Conservation (phyloP, 1,140 invertebrate genomes). For the Sminthurides bifidus region DNA sequence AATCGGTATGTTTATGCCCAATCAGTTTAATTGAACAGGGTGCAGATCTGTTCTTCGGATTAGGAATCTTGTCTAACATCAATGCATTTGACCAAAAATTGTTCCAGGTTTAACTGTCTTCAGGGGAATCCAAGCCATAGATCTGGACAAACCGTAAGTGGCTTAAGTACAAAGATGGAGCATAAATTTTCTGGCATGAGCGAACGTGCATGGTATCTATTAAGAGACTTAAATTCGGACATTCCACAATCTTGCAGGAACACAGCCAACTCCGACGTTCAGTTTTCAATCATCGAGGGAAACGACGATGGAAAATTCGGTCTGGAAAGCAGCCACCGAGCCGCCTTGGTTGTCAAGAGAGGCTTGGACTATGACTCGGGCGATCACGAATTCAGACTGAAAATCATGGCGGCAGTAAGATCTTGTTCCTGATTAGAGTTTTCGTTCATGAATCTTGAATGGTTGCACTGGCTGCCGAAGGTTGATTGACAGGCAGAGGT, state of each 20-base stretch:
- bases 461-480: too few relatives aligned
- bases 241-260: conserved; percentile 37
- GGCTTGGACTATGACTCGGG: conserved; percentile 66
- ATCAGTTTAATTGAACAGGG: too few relatives aligned
- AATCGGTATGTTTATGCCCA: conserved; percentile 48
- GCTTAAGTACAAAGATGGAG: too few relatives aligned
- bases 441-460: too few relatives aligned
- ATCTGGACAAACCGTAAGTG: conserved; percentile 40
- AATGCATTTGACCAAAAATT: too few relatives aligned
- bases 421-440: not conserved
- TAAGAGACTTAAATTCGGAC: conserved; percentile 50
- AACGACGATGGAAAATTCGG: conserved; percentile 63
- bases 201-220: not conserved
- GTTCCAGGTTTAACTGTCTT: conserved; percentile 64
- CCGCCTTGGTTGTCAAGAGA: conserved; percentile 55
- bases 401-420: conserved; percentile 62
- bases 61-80: too few relatives aligned
- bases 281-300: conserved; percentile 64
- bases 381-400: conserved; percentile 57
- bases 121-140: conserved; percentile 61
- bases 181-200: too few relatives aligned
- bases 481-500: too few relatives aligned
- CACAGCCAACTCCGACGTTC: conserved; percentile 76
- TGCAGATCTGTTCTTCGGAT: too few relatives aligned
- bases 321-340: conserved; percentile 59